Base-by-base conservation (phyloP, 2,888 invertebrate species). In the Epistrophe grossulariae region DNA sequence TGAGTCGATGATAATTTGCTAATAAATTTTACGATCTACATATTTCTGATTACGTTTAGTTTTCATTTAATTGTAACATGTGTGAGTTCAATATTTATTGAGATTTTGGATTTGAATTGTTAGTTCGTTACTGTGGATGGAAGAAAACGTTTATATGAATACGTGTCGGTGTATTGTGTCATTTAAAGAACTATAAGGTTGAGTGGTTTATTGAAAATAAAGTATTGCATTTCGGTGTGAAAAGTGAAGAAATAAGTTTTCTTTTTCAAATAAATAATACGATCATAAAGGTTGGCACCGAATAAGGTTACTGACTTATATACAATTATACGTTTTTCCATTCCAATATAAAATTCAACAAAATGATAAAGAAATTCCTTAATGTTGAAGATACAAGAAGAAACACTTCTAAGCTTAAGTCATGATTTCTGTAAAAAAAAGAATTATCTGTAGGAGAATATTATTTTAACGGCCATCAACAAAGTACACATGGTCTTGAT, bases 1-100 rank as follows among this genome's bases (percentile, higher is more conserved):
- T 97, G 94, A 93, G 95, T 93, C 19, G 7, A 48, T n/a, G 31
- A 40, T 1, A n/a, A 28, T 48, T 9, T 60, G 24, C 1, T 1
- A 24, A 24, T 24, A 24, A 24, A 13, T n/a, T 55, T 28, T 17
- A 9, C 31, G 50, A 50, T 73, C 62, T 48, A 24, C 24, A 24
- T 24, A 59, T 50, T 66, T 78, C 24, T 45, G 48, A 24, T 74
- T 64, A n/a, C 24, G 83, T 79, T 83, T 28, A 66, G 68, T 78
- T 73, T 50, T 57, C 38, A 66, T 66, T 79, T 50, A 72, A 79
- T 66, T 64, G 79, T 79, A 79, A 68, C 72, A 84, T 71, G 52
- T 78, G 57, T 74, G 62, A 55, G 66, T 55, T 55, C 24, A 15
- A 8, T 28, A 28, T 55, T 55, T 28, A 28, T 7, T 52, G 24